Evolutionary conservation across 1,140 invertebrate species (phyloP).

Genomic region (Drosophila orosa): DNA sequence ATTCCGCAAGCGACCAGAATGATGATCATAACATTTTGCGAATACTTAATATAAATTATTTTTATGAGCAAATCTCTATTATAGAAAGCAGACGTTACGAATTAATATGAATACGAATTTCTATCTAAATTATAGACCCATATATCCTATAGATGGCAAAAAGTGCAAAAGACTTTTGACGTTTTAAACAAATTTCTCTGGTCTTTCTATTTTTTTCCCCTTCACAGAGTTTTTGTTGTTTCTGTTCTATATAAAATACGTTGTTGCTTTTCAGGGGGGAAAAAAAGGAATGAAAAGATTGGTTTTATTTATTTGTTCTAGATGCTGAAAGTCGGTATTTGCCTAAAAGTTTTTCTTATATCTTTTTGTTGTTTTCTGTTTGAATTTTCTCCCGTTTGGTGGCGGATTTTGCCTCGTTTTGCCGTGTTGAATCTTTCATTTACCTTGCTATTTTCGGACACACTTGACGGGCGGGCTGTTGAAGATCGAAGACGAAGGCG

Average conservation of each 20-base stretch:
- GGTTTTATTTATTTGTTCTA: conserved; percentile 77
- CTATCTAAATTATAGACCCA: conserved; percentile 13
- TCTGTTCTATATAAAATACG: conserved; percentile 23
- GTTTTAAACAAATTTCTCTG: conserved; percentile 65
- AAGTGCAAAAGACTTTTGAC: conserved; percentile 68
- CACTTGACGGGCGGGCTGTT: conserved; percentile 64
- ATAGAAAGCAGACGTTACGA: conserved; percentile 24
- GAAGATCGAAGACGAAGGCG: conserved; percentile 65
- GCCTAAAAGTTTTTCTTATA: conserved; percentile 42
- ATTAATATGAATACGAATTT: conserved; percentile 25
- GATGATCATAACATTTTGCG: conserved; percentile 15
- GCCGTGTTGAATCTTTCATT: conserved; percentile 61
- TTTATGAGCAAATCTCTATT: conserved; percentile 21
- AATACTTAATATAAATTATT: conserved; percentile 10
- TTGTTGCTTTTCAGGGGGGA: conserved; percentile 28
- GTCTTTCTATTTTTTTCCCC: conserved; percentile 40
- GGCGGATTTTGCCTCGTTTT: conserved; percentile 50
- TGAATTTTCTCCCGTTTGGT: conserved; percentile 31
- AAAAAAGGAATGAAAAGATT: conserved; percentile 33
- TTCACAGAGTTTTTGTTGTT: conserved; percentile 18
- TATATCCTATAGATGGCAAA: conserved; percentile 59
- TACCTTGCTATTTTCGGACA: conserved; percentile 80
- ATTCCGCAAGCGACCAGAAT: conserved; percentile 1
- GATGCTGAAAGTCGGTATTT: conserved; percentile 56
- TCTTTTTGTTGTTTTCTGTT: conserved; percentile 16